These are phyloP conservation scores for Eutrigla gurnardus DNA, from an alignment of 2,797 vertebrate species.

Conservation along the genomic window DNA sequence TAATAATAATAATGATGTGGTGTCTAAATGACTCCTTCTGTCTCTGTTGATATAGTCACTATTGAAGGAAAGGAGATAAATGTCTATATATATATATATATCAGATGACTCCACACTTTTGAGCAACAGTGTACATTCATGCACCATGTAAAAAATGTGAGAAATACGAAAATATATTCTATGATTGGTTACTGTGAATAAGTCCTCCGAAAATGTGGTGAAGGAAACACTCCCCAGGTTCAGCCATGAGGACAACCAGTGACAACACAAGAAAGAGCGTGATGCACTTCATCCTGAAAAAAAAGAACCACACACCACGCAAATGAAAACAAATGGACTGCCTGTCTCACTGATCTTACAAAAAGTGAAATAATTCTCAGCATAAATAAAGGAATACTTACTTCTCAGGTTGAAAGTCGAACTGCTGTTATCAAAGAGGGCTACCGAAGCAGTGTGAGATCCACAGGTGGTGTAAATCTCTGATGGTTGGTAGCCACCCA, in stretches of 20 bases:
- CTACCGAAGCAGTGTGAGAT: neutral
- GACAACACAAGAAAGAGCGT: constrained; percentile 17
- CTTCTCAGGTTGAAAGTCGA: neutral
- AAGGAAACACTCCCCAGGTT: constrained; percentile 25
- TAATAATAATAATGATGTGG: no score
- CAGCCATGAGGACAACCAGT: constrained; percentile 40
- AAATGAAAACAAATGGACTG: neutral
- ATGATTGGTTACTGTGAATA: neutral
- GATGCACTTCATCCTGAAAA: constrained; percentile 26
- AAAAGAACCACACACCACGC: neutral
- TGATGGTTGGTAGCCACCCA: neutral
- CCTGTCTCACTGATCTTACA: neutral
- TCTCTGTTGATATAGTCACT: no score
- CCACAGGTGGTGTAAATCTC: neutral
- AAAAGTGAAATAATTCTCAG: neutral
- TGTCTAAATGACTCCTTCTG: no score
- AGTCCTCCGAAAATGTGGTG: rapidly evolving
- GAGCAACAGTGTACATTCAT: neutral
- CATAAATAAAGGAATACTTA: neutral
- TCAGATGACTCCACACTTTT: no score
- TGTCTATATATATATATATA: no score
- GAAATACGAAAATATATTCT: no score
- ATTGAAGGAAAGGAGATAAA: no score
- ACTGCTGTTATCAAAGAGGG: neutral
- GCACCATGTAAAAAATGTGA: neutral